Evolutionary conservation across 2,113 vertebrate species (phyloP), one percentile per base, ranked within the genome.

Genomic region (Vulpes ferrilata): DNA sequence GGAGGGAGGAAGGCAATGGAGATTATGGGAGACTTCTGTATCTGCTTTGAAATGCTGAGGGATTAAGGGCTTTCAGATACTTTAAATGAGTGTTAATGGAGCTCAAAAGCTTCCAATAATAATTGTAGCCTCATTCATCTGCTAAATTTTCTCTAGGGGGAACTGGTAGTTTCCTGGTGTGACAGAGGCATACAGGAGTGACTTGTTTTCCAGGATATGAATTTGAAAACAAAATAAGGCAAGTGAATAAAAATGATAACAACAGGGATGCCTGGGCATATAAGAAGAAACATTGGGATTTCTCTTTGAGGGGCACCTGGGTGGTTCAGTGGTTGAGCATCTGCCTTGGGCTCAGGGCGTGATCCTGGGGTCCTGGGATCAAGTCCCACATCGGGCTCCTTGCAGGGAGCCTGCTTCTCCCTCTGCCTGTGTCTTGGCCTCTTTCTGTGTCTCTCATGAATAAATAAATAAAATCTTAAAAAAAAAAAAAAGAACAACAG

Each of bases 1-100:
- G 48, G 32, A 35, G 0, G 13, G 43, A 53, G 57, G 62, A 13
- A 43, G 60, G 6, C 88, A 55, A 20, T 19, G 35, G 74, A 7
- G 38, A 2, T 30, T 20, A 12, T 1, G 16, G 35, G 71, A 17
- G 3, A 48, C 16, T 59, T 86, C 79, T 76, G 16, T 5, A 10
- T 91, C n/a, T 96, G 83, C 73, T 90, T 90, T 73, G n/a, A 69
- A 74, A 62, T 89, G 85, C 73, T n/a, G 11, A 93, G n/a, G 74
- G 80, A 83, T 82, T 73, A 43, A 35, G n/a, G 57, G 30, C 90
- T 93, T 93, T 83, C 62, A 64, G 67, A 88, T 71, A 12, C 82
- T 85, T 60, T 59, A 38, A 79, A 16, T 4, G 81, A 91, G 65
- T 57, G 67, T 79, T 74, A 69, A 48, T 92, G 57, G 79, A 57